Conservation (phyloP, 2,888 invertebrate genomes). For the Drosophila subquinaria region DNA sequence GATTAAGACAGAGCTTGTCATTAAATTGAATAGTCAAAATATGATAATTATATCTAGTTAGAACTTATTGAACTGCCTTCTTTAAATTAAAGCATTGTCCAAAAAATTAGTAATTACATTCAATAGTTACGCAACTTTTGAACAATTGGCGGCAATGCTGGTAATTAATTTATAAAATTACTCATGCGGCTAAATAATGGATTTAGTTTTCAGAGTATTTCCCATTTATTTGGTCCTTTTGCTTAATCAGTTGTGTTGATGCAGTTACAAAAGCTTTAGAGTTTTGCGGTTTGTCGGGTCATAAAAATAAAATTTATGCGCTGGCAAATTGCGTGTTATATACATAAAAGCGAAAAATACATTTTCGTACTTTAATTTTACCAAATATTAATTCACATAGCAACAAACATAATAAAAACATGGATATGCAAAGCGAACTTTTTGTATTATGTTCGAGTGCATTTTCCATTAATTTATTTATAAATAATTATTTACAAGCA, state of each 20-base stretch:
- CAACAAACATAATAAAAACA: constrained; percentile 1
- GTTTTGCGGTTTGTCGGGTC: constrained; percentile 55
- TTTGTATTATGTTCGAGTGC: constrained; percentile 56
- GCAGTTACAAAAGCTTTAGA: constrained; percentile 21
- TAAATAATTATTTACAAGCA: constrained; percentile 78
- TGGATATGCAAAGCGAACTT: constrained; percentile 6
- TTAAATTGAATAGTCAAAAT: too few relatives aligned
- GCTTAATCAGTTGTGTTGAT: constrained; percentile 19
- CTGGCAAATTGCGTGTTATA: constrained; percentile 47
- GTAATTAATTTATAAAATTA: constrained; percentile 72
- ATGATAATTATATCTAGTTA: too few relatives aligned
- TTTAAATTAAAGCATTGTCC: not conserved
- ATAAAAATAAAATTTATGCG: constrained; percentile 31
- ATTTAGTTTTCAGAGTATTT: constrained; percentile 58
- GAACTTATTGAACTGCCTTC: not conserved
- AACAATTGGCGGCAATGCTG: constrained; percentile 44
- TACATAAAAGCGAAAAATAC: constrained; percentile 51
- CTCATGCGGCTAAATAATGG: constrained; percentile 68
- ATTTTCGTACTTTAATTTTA: constrained; percentile 61
- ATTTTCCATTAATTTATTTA: constrained; percentile 65
- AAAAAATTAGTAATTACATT: constrained; percentile 52
- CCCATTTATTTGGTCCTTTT: constrained; percentile 26
- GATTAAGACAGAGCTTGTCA: too few relatives aligned
- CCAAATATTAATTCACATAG: constrained; percentile 65
- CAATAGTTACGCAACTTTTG: constrained; percentile 44